Evolutionary conservation across 2,113 vertebrate genomes (phyloP), one percentile per base, ranked within the genome.

Genomic region (Callocephalon fimbriatum): DNA sequence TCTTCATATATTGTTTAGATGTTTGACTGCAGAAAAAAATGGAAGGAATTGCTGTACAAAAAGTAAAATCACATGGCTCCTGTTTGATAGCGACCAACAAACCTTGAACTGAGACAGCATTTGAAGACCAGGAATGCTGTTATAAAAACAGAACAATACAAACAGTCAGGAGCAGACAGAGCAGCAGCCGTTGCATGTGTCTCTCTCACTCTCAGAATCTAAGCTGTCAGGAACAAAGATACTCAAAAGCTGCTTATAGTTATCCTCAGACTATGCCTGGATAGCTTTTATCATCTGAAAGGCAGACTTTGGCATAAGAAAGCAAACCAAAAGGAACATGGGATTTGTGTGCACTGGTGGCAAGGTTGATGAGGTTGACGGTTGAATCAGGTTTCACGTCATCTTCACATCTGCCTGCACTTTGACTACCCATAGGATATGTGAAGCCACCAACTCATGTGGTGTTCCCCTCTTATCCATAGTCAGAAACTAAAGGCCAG

Each of bases 1-100:
- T 53, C 54, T 75, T 6, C 13, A n/a, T 4, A 11, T 3, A 6
- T 4, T 13, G 38, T 29, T 87, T 19, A 59, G 9, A 85, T 75
- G 10, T 42, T 5, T 63, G 47, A 63, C 2, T 0, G 0, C 1
- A 59, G n/a, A 53, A 62, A 62, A 51, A 38, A 63, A 44, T 0
- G 0, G 14, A 56, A 73, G 45, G 37, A 40, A 38, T 61, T 79
- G n/a, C 58, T 61, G 29, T 15, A 51, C 14, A 53, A 50, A 23
- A 63, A 54, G 35, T 40, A 56, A 73, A 92, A 80, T n/a, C 27
- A 32, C 23, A 12, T 2, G 6, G 22, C 25, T 4, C 32, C 58
- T 66, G 59, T 14, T 4, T 40, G 59, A 38, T 16, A 12, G 42
- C 7, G 19, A 58, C 29, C 47, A 32, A 21, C 7, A 15, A 56